Evolutionary conservation across 2,113 vertebrate genomes (phyloP).

Genomic region (Coregonus clupeaformis): DNA sequence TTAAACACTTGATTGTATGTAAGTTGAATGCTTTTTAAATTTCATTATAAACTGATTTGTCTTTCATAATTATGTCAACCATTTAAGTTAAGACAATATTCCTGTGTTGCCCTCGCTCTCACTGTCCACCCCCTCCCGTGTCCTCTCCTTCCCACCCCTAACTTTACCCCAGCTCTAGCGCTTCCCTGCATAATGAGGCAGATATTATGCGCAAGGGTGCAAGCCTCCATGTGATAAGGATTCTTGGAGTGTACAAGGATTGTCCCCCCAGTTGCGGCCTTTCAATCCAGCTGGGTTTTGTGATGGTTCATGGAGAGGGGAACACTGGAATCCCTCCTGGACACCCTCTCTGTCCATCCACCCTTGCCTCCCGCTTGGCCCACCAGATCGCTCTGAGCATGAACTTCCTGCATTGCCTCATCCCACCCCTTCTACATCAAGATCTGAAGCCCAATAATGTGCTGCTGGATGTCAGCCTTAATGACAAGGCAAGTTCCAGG

Average conservation of each 20-base stretch:
- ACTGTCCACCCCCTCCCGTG: no score
- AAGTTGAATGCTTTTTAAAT: no score
- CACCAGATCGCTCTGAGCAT: constrained; percentile 56
- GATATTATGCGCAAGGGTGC: no score
- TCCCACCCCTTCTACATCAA: constrained; percentile 53
- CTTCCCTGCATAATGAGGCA: no score
- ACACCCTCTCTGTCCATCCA: constrained; percentile 36
- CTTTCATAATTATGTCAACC: no score
- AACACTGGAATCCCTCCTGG: constrained; percentile 70
- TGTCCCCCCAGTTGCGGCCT: rapidly evolving
- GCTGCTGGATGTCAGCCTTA: constrained; percentile 57
- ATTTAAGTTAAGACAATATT: no score
- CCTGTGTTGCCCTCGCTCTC: no score
- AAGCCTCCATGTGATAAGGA: constrained; percentile 53
- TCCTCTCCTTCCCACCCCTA: no score
- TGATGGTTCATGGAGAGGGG: constrained; percentile 76
- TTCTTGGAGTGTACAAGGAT: constrained; percentile 56
- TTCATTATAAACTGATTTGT: no score
- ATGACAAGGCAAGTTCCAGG: constrained; percentile 53
- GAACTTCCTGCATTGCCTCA: constrained; percentile 76
- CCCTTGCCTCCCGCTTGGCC: no score
- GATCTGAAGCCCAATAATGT: constrained; percentile 76
- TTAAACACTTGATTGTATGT: no score
- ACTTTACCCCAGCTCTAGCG: no score
- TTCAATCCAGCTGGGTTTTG: constrained; percentile 52